A percentile compares a stretch with the other conserved stretches of the same genome.
Evolutionary conservation across 1,140 invertebrate species (phyloP).

Genomic region (Penaeus vannamei): DNA sequence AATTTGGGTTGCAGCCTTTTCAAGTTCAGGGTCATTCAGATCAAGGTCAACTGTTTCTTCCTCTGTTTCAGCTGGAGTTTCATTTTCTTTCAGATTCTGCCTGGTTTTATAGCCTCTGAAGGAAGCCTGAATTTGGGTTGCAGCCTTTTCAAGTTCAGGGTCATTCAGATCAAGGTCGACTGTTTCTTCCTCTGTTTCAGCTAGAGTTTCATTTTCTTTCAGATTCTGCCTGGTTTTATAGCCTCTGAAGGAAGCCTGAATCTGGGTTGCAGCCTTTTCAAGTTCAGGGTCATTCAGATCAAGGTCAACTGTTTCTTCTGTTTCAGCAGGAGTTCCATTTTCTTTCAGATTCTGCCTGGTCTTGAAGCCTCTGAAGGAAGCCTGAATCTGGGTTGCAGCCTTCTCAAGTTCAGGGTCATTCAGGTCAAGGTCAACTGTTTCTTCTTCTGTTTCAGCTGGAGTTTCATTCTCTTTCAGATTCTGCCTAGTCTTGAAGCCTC

Average conservation of each 20-base stretch:
- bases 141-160: constrained; percentile 13
- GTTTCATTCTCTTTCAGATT: background rate
- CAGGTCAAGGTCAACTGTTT: background rate
- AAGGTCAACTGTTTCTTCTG: background rate
- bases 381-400: constrained; percentile 33
- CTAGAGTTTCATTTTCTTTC: background rate
- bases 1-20: constrained; percentile 4
- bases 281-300: constrained; percentile 5
- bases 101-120: constrained; percentile 12
- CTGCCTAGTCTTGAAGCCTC: background rate
- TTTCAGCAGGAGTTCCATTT: background rate
- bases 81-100: background rate
- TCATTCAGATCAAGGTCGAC: background rate
- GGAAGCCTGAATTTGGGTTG: constrained; percentile 30
- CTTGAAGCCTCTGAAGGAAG: background rate
- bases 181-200: background rate
- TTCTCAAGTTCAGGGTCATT: background rate
- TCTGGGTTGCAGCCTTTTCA: constrained; percentile 10
- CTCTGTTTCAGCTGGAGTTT: background rate
- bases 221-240: constrained; percentile 16
- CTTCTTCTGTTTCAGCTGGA: background rate
- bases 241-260: constrained; percentile 29
- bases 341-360: background rate
- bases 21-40: constrained; percentile 4
- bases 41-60: constrained; percentile 13